Evolutionary conservation across 2,113 vertebrate genomes (phyloP).

Genomic region (Rhea americana): DNA sequence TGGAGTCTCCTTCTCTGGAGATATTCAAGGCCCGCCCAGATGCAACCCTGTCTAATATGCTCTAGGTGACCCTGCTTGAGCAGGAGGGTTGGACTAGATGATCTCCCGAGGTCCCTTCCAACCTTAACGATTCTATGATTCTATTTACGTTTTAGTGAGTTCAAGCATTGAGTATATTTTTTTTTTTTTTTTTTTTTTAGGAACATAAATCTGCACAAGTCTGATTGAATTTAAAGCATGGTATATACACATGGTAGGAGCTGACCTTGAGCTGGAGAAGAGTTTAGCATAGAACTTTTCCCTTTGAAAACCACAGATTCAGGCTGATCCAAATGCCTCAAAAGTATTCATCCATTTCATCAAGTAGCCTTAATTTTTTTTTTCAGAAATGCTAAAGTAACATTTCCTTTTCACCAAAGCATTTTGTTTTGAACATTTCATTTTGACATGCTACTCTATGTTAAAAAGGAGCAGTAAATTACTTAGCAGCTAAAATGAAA

Average conservation of each 20-base stretch:
- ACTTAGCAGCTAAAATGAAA: slow-evolving; percentile 19
- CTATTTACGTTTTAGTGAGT: neutral
- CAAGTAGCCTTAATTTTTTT: neutral
- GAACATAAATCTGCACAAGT: neutral
- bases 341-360: neutral
- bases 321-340: neutral
- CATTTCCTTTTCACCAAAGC: neutral
- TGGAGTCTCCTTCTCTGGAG: no score
- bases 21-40: no score
- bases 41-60: no score
- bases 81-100: no score
- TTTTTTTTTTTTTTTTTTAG: neutral
- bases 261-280: neutral
- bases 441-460: neutral
- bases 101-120: no score
- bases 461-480: slow-evolving; percentile 15
- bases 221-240: neutral
- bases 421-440: neutral
- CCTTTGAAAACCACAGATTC: neutral
- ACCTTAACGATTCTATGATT: no score
- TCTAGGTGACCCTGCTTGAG: no score
- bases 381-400: neutral
- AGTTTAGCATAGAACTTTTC: neutral
- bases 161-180: neutral
- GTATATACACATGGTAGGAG: neutral